Percentiles rank a stretch among this genome's conserved stretches.
These are phyloP conservation scores for Ptilonorhynchus violaceus DNA, from an alignment of 2,113 vertebrate genomes.

Conservation along the genomic window DNA sequence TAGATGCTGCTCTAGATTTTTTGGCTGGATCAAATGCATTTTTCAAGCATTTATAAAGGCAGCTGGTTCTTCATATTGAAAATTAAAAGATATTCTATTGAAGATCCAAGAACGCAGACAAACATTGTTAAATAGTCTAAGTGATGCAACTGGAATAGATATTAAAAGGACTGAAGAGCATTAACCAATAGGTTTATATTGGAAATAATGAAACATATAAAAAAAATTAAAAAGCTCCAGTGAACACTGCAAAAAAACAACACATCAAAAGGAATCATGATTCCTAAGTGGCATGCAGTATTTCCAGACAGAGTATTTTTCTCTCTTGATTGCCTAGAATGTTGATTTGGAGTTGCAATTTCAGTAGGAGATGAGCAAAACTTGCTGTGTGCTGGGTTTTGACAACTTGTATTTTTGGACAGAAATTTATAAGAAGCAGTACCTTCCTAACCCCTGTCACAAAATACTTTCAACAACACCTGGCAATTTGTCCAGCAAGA, in stretches of 20 bases:
- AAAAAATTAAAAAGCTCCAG: neutral
- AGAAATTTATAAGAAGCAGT: neutral
- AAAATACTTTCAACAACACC: neutral
- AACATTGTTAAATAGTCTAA: neutral
- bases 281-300: neutral
- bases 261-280: neutral
- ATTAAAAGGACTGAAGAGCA: neutral
- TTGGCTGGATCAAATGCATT: neutral
- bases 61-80: neutral
- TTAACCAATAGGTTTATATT: neutral
- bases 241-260: neutral
- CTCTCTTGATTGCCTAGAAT: neutral
- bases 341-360: neutral
- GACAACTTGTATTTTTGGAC: neutral
- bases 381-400: neutral
- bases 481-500: neutral
- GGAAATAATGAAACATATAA: neutral
- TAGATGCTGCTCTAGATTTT: neutral
- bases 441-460: neutral
- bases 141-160: neutral
- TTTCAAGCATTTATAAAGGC: neutral
- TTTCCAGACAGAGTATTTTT: neutral
- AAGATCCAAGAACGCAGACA: neutral
- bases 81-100: neutral
- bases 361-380: neutral